Conservation (phyloP, 2,888 invertebrate species). For the Drosophila colorata region DNA sequence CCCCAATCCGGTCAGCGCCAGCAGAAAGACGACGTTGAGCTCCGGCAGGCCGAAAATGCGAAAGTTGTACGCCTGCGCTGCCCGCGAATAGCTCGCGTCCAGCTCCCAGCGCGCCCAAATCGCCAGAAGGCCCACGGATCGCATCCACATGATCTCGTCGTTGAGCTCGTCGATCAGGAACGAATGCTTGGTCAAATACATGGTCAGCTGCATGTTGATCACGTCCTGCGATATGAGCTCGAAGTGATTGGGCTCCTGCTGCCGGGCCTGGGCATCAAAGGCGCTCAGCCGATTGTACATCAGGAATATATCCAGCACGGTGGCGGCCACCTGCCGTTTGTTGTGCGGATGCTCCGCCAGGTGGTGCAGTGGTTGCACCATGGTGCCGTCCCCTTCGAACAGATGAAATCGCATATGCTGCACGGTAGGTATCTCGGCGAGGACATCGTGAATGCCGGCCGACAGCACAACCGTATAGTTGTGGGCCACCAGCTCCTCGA, state of each 20-base stretch:
- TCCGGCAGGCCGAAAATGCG: slow-evolving; percentile 45
- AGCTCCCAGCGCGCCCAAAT: slow-evolving; percentile 60
- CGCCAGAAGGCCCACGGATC: slow-evolving; percentile 62
- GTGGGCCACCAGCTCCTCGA: slow-evolving; percentile 50
- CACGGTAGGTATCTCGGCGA: slow-evolving; percentile 45
- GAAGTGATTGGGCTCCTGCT: slow-evolving; percentile 20
- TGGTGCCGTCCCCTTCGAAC: not conserved
- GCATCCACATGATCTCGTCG: slow-evolving; percentile 59
- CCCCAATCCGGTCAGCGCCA: slow-evolving; percentile 22
- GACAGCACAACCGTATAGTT: slow-evolving; percentile 54
- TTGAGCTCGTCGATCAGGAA: slow-evolving; percentile 69
- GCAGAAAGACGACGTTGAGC: slow-evolving; percentile 49
- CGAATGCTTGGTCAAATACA: slow-evolving; percentile 74
- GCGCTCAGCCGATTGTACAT: slow-evolving; percentile 45
- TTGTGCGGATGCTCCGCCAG: slow-evolving; percentile 19
- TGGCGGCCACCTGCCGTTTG: slow-evolving; percentile 34
- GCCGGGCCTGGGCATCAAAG: not conserved
- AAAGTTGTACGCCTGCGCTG: slow-evolving; percentile 6
- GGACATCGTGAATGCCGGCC: slow-evolving; percentile 22
- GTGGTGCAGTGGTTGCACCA: slow-evolving; percentile 29
- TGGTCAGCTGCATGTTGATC: slow-evolving; percentile 55
- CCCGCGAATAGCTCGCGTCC: slow-evolving; percentile 16
- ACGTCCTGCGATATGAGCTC: slow-evolving; percentile 54
- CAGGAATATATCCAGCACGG: slow-evolving; percentile 43
- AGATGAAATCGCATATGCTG: slow-evolving; percentile 38